phyloP scores from a whole-genome alignment of 2,797 vertebrate genomes.

The Ptychobarbus kaznakovi region DNA sequence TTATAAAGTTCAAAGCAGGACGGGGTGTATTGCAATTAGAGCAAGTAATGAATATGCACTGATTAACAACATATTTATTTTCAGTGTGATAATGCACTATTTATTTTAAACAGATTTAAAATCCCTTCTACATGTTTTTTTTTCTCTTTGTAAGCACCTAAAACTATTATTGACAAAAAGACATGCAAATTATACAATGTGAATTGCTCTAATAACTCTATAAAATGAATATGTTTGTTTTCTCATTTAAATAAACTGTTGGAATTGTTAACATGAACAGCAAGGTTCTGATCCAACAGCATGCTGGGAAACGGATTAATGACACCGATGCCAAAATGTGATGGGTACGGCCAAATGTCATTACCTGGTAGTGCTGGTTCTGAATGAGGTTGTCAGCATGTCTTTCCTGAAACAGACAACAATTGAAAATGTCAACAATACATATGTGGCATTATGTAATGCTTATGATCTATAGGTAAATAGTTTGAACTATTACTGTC shows the following conservation, averaged over 20 bases:
- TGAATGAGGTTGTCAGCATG: conserved; percentile 87
- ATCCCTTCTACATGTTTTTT: neutral
- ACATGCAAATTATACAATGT: neutral
- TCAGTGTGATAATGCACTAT: neutral
- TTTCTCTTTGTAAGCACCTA: conserved; percentile 8
- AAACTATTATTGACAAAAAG: neutral
- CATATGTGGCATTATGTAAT: neutral
- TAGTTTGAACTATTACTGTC: neutral
- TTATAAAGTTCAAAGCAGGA: conserved; percentile 4
- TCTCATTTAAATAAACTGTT: conserved; percentile 24
- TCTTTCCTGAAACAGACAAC: conserved; percentile 77
- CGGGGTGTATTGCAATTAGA: conserved; percentile 3
- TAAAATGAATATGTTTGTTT: conserved; percentile 17
- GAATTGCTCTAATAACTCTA: conserved; percentile 19
- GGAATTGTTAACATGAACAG: conserved; percentile 26
- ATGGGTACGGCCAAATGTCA: neutral
- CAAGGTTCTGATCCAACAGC: neutral
- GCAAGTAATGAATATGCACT: neutral
- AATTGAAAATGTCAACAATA: conserved; percentile 11
- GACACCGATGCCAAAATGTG: neutral
- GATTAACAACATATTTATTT: conserved; percentile 7
- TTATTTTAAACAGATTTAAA: neutral
- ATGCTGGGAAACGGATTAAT: neutral
- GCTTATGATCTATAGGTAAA: neutral
- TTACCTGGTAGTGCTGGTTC: conserved; percentile 90